phyloP scores from a whole-genome alignment of 2,113 vertebrate genomes.

The Sceloporus undulatus region DNA sequence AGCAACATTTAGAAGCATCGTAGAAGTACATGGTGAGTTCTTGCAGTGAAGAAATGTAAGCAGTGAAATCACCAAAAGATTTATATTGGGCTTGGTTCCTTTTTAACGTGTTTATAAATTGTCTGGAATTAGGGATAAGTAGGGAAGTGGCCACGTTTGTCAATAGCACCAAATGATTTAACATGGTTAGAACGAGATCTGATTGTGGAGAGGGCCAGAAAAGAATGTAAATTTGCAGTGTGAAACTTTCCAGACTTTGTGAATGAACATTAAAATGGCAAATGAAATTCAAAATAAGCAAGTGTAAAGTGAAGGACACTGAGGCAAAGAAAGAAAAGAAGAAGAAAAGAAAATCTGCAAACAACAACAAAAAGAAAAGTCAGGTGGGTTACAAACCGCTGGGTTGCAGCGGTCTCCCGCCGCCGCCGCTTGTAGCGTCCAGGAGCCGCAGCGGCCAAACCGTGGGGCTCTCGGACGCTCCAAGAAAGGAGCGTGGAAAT shows the following conservation, averaged over 20 bases:
- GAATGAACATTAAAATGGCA: neutral
- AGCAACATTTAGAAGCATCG: neutral
- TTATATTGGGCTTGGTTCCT: neutral
- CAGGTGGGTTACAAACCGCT: too few relatives aligned
- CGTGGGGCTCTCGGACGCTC: too few relatives aligned
- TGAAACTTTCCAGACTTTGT: too few relatives aligned
- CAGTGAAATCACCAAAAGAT: neutral
- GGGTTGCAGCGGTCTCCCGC: too few relatives aligned
- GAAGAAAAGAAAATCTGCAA: too few relatives aligned
- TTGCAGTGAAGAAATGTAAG: neutral
- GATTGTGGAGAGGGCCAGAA: too few relatives aligned
- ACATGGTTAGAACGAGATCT: neutral
- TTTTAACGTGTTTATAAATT: neutral
- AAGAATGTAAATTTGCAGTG: too few relatives aligned
- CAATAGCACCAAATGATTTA: neutral
- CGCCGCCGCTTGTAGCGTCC: too few relatives aligned
- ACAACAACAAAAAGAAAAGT: too few relatives aligned
- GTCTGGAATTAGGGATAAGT: neutral
- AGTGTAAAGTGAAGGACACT: neutral
- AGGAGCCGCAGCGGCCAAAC: too few relatives aligned
- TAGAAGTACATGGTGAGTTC: neutral
- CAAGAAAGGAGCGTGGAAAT: too few relatives aligned
- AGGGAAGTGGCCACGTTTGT: neutral
- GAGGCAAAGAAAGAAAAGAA: too few relatives aligned
- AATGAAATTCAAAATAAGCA: neutral